Conservation (phyloP, 2,797 vertebrate genomes). For the Pygocentrus nattereri region DNA sequence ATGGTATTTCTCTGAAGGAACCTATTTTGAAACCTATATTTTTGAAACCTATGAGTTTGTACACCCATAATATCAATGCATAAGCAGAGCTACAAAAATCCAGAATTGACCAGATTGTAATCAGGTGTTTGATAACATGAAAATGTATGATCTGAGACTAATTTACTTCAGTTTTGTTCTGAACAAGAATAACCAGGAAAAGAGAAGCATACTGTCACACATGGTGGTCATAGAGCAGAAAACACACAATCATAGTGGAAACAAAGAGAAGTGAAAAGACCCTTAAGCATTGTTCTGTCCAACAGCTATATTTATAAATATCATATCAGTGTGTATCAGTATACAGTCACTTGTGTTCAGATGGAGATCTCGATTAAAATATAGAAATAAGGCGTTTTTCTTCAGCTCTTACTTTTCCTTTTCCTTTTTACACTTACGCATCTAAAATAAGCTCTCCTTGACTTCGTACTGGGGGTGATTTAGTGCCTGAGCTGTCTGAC, state of each 20-base stretch:
- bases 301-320: not conserved
- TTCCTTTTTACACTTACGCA: not conserved
- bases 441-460: constrained; percentile 13
- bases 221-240: not conserved
- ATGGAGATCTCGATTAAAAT: not conserved
- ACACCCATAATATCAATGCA: not conserved
- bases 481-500: not conserved
- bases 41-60: not conserved
- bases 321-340: not conserved
- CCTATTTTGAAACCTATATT: not conserved
- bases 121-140: not conserved
- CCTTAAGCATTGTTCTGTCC: not conserved
- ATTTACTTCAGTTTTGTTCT: not conserved
- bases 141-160: not conserved
- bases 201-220: not conserved
- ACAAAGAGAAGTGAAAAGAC: constrained; percentile 6
- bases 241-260: not conserved
- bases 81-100: not conserved
- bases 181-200: not conserved
- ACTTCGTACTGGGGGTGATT: constrained; percentile 1
- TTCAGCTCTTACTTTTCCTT: not conserved
- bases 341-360: not conserved
- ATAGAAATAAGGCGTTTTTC: not conserved
- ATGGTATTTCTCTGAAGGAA: not conserved
- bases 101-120: constrained; percentile 14